Evolutionary conservation across 2,888 invertebrate species (phyloP).

Genomic region (Leptopilina syphax): DNA sequence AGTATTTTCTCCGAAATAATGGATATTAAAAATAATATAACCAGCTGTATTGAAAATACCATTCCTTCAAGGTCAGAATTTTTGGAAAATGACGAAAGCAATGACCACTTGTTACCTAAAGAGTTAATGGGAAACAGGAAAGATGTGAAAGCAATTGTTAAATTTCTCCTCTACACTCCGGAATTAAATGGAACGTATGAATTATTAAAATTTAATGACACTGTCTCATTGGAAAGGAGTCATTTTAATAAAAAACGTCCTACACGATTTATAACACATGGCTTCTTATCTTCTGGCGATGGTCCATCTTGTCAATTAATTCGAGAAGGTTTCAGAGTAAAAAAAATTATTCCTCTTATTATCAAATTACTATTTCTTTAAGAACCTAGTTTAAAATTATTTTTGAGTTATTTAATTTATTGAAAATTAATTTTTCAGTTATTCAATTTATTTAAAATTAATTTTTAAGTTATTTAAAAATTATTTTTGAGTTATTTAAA

Average conservation of each 20-base stretch:
- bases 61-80: background rate
- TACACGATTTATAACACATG: conserved; percentile 63
- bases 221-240: conserved; percentile 45
- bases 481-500: too few relatives aligned
- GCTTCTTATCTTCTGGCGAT: conserved; percentile 57
- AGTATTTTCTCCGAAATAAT: background rate
- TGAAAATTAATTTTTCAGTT: too few relatives aligned
- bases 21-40: background rate
- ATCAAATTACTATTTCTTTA: too few relatives aligned
- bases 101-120: background rate
- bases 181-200: conserved; percentile 40
- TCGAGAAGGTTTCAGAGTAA: background rate
- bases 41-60: background rate
- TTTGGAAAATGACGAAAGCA: background rate
- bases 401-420: too few relatives aligned
- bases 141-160: conserved; percentile 44
- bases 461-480: too few relatives aligned
- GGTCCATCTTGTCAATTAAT: conserved; percentile 17
- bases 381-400: too few relatives aligned
- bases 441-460: too few relatives aligned
- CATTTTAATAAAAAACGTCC: conserved; percentile 56
- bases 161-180: conserved; percentile 59
- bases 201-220: conserved; percentile 51
- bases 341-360: too few relatives aligned
- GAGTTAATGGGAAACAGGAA: background rate